phyloP scores from a whole-genome alignment of 2,113 vertebrate species.

The Trochalopteron elliotii region DNA sequence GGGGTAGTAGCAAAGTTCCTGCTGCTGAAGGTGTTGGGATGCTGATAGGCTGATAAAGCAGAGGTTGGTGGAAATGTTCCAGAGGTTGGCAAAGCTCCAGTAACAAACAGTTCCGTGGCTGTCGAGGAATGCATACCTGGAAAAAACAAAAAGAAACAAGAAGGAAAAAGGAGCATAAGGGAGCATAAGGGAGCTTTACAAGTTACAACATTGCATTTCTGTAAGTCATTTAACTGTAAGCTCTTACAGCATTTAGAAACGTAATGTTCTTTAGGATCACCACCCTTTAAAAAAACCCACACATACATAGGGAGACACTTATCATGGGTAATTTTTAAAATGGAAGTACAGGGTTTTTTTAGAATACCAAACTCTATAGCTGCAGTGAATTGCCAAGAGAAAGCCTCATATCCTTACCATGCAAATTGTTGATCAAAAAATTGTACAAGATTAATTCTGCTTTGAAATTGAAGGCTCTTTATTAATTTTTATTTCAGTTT shows the following conservation, averaged over 20 bases:
- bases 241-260: not conserved
- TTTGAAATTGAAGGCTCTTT: not conserved
- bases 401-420: not conserved
- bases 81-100: conserved; percentile 90
- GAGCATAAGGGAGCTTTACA: not conserved
- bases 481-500: not conserved
- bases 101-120: conserved; percentile 90
- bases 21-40: conserved; percentile 87
- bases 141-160: conserved; percentile 66
- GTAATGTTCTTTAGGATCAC: not conserved
- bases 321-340: not conserved
- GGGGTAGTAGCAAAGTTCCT: conserved; percentile 89
- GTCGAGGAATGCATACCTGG: conserved; percentile 91
- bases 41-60: conserved; percentile 89
- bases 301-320: not conserved
- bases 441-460: not conserved
- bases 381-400: not conserved
- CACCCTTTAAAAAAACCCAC: not conserved
- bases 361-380: not conserved
- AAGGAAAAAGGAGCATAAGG: conserved; percentile 23
- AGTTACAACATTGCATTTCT: not conserved
- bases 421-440: not conserved
- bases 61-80: conserved; percentile 90
- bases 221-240: not conserved
- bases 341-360: not conserved